Evolutionary conservation across 2,888 invertebrate genomes (phyloP), one percentile per base, ranked within the genome.

Genomic region (Rhamphomyia laevipes): DNA sequence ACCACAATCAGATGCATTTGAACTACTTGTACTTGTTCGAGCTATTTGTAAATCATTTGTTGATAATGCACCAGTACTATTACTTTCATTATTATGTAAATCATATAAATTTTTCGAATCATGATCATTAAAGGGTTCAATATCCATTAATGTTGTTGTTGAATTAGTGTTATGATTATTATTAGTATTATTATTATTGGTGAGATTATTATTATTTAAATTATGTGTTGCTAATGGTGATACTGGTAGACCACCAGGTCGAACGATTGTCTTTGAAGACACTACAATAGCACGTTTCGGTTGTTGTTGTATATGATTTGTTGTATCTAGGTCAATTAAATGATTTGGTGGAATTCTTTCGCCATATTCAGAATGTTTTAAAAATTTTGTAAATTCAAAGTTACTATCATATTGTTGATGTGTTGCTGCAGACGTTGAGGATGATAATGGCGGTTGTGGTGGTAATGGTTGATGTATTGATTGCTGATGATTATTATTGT

Each of bases 101-200:
- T 68, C 68, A 49, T 66, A 68, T 31, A 68, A 67, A 49, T 66
- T 65, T 49, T 68, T 68, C n/a, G 68, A 64, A 48, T 68, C 68
- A 55, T 68, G 68, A 61, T 68, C 68, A 46, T 68, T 67, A 16
- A 63, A 35, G 7, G 4, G 13, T 13, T 35, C 35, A 35, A 35
- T 35, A 5, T 35, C 35, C 13, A n/a, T 35, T n/a, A 35, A n/a
- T 13, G 10, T n/a, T 35, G 30, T n/a, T n/a, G 23, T 7, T 27
- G 23, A 27, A 27, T 27, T 27, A 9, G 23, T 27, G 23, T 27
- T 27, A 27, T 27, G 4, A 27, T 27, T 35, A 35, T 35, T 35
- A 35, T 33, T 33, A 13, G 33, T 33, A 33, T 33, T 33, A 13
- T 35, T 35, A n/a, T n/a, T 35, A 35, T 35, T 35, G 35, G 13